Evolutionary conservation across 1,140 invertebrate species (phyloP).

Genomic region (Zaprionus nigranus): DNA sequence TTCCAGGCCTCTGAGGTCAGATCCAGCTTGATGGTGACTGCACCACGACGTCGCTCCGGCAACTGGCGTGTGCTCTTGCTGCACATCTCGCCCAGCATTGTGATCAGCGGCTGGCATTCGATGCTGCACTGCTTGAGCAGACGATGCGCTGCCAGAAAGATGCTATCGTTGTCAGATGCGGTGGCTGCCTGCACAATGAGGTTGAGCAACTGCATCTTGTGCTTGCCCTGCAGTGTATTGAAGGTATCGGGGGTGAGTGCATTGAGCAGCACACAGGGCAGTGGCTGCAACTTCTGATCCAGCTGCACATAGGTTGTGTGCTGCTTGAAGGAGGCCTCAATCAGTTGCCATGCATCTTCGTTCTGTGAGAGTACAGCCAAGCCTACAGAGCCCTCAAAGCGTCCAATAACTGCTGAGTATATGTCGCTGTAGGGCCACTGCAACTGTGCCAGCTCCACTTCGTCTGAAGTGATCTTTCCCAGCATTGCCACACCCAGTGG

Average conservation of each 20-base stretch:
- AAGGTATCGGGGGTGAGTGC: constrained; percentile 86
- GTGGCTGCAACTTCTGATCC: constrained; percentile 62
- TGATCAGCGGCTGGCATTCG: constrained; percentile 87
- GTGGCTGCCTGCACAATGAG: constrained; percentile 85
- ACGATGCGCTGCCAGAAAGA: constrained; percentile 87
- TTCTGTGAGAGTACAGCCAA: constrained; percentile 43
- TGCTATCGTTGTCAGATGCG: constrained; percentile 85
- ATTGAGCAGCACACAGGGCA: constrained; percentile 69
- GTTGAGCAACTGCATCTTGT: constrained; percentile 83
- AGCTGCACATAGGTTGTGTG: constrained; percentile 58
- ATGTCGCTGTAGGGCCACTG: constrained; percentile 64
- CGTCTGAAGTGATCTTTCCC: constrained; percentile 17
- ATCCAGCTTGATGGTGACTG: constrained; percentile 65
- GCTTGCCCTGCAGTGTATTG: constrained; percentile 84
- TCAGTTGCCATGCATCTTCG: constrained; percentile 64
- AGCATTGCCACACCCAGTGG: constrained; percentile 67
- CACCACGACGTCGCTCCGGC: constrained; percentile 54
- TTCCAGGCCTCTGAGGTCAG: constrained; percentile 89
- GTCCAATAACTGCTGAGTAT: constrained; percentile 59
- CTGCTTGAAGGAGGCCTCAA: constrained; percentile 56
- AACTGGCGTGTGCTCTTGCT: constrained; percentile 15
- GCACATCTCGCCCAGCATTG: constrained; percentile 85
- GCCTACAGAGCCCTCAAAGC: constrained; percentile 57
- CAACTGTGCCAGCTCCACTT: constrained; percentile 50
- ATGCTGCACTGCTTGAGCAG: constrained; percentile 89